These are phyloP conservation scores for Chamaea fasciata DNA, from an alignment of 2,113 vertebrate genomes.

Conservation along the genomic window DNA sequence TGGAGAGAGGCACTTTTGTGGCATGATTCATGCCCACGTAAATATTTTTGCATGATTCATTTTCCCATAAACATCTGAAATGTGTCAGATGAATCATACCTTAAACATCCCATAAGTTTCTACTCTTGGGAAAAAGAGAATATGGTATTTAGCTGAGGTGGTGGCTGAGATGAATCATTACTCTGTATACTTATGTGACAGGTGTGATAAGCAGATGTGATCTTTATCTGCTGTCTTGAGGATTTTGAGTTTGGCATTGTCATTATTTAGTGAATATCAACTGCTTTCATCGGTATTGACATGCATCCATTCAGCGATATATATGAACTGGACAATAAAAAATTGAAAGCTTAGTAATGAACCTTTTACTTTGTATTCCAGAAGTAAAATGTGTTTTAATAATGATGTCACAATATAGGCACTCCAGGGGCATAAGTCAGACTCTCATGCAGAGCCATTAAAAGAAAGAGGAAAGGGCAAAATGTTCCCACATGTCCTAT, in stretches of 20 bases:
- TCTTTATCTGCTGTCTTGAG: not conserved
- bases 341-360: not conserved
- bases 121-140: not conserved
- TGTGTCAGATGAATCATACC: slow-evolving; percentile 16
- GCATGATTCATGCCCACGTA: not conserved
- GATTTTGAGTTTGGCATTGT: not conserved
- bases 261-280: not conserved
- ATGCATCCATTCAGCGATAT: not conserved
- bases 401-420: not conserved
- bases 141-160: not conserved
- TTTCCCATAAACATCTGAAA: slow-evolving; percentile 2
- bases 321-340: not conserved
- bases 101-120: not conserved
- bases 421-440: not conserved
- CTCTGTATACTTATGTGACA: not conserved
- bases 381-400: not conserved
- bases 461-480: not conserved
- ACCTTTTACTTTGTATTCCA: not conserved
- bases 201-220: not conserved
- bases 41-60: slow-evolving; percentile 41
- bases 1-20: not conserved
- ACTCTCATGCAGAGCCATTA: not conserved
- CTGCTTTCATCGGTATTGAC: not conserved
- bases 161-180: not conserved
- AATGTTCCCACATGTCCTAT: not conserved